phyloP scores from a whole-genome alignment of 1,140 invertebrate genomes.

The Trichogramma pretiosum region DNA sequence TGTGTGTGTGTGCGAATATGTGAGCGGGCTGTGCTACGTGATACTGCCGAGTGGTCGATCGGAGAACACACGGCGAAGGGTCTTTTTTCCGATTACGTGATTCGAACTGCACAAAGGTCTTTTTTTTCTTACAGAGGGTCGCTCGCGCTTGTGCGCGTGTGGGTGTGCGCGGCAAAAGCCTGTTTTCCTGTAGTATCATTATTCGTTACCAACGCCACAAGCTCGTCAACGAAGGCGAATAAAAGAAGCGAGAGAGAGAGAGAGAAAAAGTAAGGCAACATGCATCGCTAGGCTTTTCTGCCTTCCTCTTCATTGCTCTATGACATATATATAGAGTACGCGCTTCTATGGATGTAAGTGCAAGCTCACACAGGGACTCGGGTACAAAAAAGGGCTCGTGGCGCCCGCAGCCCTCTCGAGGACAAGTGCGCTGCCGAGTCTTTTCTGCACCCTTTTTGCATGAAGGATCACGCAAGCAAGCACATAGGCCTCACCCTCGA shows the following conservation, averaged over 20 bases:
- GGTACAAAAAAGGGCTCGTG: conserved; percentile 31
- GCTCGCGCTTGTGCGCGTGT: conserved; percentile 1
- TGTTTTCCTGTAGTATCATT: too few relatives aligned
- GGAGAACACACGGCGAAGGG: neutral
- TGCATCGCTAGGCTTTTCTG: conserved; percentile 22
- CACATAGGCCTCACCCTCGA: too few relatives aligned
- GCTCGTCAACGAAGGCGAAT: conserved; percentile 1
- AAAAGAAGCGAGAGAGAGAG: too few relatives aligned
- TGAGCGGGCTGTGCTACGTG: too few relatives aligned
- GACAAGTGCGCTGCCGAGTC: too few relatives aligned
- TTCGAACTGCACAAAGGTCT: conserved; percentile 14
- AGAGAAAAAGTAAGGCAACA: conserved; percentile 21
- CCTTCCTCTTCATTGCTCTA: conserved; percentile 7
- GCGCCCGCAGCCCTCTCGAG: conserved; percentile 2
- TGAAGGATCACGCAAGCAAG: too few relatives aligned
- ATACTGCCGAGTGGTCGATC: too few relatives aligned
- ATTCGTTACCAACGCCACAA: conserved; percentile 1
- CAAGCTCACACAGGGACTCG: conserved; percentile 4
- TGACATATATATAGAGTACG: too few relatives aligned
- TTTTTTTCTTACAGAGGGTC: too few relatives aligned
- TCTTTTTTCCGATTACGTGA: conserved; percentile 20
- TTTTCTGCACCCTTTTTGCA: too few relatives aligned
- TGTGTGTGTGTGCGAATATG: neutral
- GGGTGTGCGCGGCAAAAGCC: neutral
- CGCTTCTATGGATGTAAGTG: too few relatives aligned